Conservation (phyloP, 2,113 vertebrate species). For the Melanostigma gelatinosum region DNA sequence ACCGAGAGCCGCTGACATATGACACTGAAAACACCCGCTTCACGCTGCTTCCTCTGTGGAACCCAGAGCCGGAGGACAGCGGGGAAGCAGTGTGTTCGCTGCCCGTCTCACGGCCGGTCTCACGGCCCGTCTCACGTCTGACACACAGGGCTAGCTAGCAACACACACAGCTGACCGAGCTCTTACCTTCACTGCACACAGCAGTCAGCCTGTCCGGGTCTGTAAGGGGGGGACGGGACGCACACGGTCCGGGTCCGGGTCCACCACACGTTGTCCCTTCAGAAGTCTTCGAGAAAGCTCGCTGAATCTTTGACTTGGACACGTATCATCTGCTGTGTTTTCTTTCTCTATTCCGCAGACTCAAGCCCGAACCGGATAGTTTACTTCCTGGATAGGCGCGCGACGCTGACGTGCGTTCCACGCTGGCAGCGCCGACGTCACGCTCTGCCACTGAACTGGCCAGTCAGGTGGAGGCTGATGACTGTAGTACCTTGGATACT, state of each 20-base stretch:
- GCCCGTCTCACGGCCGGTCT: no score
- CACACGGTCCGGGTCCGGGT: no score
- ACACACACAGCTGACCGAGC: background rate
- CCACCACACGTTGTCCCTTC: background rate
- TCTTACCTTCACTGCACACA: conserved; percentile 33
- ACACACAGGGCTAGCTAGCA: conserved; percentile 5
- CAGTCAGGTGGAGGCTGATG: background rate
- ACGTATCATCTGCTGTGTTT: conserved; percentile 10
- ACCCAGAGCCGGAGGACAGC: background rate
- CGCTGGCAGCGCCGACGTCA: conserved; percentile 74
- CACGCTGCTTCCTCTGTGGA: background rate
- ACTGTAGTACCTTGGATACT: background rate
- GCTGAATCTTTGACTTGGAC: background rate
- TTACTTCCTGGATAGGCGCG: conserved; percentile 65
- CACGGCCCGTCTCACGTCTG: background rate
- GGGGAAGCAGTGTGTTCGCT: background rate
- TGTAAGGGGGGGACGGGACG: no score
- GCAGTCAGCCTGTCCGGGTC: background rate
- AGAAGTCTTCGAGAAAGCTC: background rate
- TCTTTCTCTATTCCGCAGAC: background rate
- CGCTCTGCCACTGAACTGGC: background rate
- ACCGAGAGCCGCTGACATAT: background rate
- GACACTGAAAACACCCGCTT: background rate
- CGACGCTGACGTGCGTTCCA: conserved; percentile 66
- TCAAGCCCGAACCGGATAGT: conserved; percentile 23